Evolutionary conservation across 2,888 invertebrate species (phyloP).

Genomic region (Stenoptilia bipunctidactyla): DNA sequence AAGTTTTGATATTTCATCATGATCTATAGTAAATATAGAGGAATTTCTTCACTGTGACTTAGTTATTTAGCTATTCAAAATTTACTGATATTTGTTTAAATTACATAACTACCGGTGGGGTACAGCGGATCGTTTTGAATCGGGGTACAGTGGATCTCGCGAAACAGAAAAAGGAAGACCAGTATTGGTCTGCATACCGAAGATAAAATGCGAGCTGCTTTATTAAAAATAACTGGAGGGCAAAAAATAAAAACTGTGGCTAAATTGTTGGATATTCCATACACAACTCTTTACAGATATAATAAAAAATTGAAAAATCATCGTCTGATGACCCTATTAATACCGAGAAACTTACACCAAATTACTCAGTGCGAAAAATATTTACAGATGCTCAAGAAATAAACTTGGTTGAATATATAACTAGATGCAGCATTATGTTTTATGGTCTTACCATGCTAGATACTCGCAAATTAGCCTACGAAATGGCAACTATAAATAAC

Average conservation of each 20-base stretch:
- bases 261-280: too few species aligned
- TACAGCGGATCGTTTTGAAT: too few species aligned
- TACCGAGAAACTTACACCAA: background rate
- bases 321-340: background rate
- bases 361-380: slow-evolving; percentile 5
- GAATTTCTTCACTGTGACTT: too few species aligned
- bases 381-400: slow-evolving; percentile 7
- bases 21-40: too few species aligned
- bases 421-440: slow-evolving; percentile 10
- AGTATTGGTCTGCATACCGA: slow-evolving; percentile 11
- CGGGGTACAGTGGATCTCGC: too few species aligned
- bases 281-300: too few species aligned
- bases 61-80: too few species aligned
- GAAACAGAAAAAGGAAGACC: slow-evolving; percentile 13
- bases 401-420: background rate
- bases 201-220: slow-evolving; percentile 9
- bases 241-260: too few species aligned
- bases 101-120: too few species aligned
- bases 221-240: slow-evolving; percentile 5
- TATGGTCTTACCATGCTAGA: slow-evolving; percentile 7
- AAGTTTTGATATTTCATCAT: too few species aligned
- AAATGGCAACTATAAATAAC: slow-evolving; percentile 11
- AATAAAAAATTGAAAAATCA: too few species aligned
- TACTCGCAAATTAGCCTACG: slow-evolving; percentile 12
- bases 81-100: too few species aligned